Evolutionary conservation across 37 sponge, comb jelly and placozoan genomes (phyloP), one percentile per base, ranked within the genome.

Genomic region (Halichondria panicea): DNA sequence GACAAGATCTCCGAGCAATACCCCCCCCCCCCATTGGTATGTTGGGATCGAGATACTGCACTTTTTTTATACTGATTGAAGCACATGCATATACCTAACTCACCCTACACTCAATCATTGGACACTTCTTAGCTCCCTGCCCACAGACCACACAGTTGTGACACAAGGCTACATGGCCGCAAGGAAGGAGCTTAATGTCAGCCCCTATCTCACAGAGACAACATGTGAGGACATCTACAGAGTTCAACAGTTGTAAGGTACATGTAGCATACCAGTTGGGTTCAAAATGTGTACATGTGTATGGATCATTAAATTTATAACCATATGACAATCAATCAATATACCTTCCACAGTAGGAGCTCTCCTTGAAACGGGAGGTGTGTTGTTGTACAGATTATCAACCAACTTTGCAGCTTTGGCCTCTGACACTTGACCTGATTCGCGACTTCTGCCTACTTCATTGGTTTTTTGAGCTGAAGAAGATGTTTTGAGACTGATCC

Each of bases 111-210:
- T 77, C 76, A 28, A n/a, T 43, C 52, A 42, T 34, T 39, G 80
- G 84, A 72, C 93, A 93, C 57, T 66, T 92, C 76, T 93, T 93
- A 40, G 80, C 72, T 44, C 68, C 48, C 3, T 55, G 87, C 19
- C 81, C 73, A 42, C 74, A 46, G 3, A 46, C 27, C 6, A 63
- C 79, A 81, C 84, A 84, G 33, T 63, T 33, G 13, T 30, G 37
- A 38, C 93, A 93, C 42, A 88, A 63, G 18, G 64, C 66, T 25
- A 61, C 54, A 50, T 93, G 93, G 2, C 80, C 76, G 69, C 93
- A 93, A 0, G 93, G 93, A 18, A 55, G 43, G 32, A 93, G 43
- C 37, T 72, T 48, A 0, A 78, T 42, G 58, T 71, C 75, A 0
- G 79, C 78, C 2, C 53, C 67, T 42, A 57, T 57, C 27, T 53